Evolutionary conservation across 37 sponge, comb jelly and placozoan genomes (phyloP).

Genomic region (Hormiphora californensis): DNA sequence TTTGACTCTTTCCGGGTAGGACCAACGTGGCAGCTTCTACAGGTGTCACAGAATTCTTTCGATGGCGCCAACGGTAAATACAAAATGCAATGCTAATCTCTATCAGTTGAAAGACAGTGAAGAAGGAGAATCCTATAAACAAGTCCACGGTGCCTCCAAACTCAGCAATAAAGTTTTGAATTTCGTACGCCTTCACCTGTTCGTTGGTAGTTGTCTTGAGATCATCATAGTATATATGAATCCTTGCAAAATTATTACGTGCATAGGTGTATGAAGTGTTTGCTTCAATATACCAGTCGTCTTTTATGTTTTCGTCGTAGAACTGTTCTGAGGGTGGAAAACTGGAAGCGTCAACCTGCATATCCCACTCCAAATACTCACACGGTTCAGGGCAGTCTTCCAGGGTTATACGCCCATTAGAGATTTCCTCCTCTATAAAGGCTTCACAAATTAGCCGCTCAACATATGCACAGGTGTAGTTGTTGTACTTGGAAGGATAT

Average conservation of each 20-base stretch:
- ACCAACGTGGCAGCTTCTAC: no score
- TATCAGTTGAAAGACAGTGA: not conserved
- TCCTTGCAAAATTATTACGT: not conserved
- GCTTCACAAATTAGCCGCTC: not conserved
- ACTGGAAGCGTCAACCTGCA: not conserved
- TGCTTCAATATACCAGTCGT: not conserved
- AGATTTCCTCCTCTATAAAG: not conserved
- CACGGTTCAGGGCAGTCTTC: conserved; percentile 11
- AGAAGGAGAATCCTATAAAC: conserved; percentile 25
- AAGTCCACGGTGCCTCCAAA: not conserved
- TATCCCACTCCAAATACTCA: not conserved
- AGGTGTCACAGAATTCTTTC: no score
- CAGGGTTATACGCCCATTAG: not conserved
- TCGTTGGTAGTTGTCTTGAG: not conserved
- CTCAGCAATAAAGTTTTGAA: not conserved
- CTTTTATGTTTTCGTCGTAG: not conserved
- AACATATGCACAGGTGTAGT: not conserved
- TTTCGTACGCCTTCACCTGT: not conserved
- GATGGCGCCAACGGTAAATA: no score
- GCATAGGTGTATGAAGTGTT: not conserved
- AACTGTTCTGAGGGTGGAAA: not conserved
- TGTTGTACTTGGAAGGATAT: not conserved
- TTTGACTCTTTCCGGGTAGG: no score
- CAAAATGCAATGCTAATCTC: not conserved
- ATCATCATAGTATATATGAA: not conserved